A percentile compares a stretch with the other conserved stretches of the same genome.
phyloP scores from a whole-genome alignment of 2,797 vertebrate species.

The Rhincodon typus region DNA sequence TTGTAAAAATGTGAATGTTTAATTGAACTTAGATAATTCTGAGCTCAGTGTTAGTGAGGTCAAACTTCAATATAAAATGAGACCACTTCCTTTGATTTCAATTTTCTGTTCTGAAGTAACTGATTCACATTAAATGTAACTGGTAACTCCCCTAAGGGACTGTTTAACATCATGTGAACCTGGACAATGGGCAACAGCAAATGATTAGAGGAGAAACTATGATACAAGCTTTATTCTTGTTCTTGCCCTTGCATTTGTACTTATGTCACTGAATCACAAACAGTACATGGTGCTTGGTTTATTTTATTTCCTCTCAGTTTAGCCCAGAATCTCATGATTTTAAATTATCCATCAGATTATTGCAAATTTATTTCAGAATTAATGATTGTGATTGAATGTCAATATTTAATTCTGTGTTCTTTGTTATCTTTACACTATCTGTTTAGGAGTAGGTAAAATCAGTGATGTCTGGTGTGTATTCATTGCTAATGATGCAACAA shows the following conservation, averaged over 20 bases:
- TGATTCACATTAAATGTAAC: neutral
- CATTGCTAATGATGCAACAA: slow-evolving; percentile 71
- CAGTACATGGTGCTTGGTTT: neutral
- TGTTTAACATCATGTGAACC: neutral
- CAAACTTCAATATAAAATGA: neutral
- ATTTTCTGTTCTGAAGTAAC: neutral
- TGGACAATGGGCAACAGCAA: neutral
- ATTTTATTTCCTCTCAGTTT: neutral
- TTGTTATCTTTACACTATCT: slow-evolving; percentile 6
- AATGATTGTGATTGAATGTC: neutral
- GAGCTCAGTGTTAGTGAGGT: neutral
- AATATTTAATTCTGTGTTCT: neutral
- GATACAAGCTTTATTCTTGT: neutral
- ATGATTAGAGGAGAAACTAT: neutral
- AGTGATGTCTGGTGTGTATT: slow-evolving; percentile 74
- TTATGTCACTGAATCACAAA: neutral
- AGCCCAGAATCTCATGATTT: neutral
- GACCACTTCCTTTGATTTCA: neutral
- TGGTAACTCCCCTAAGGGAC: neutral
- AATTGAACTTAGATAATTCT: neutral
- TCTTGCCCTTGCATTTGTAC: neutral
- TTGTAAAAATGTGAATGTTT: neutral
- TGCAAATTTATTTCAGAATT: neutral
- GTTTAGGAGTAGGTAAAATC: slow-evolving; percentile 71
- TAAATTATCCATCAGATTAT: neutral